These are phyloP conservation scores for Hirudinaria manillensis DNA, from an alignment of 2,888 invertebrate species.

Conservation along the genomic window DNA sequence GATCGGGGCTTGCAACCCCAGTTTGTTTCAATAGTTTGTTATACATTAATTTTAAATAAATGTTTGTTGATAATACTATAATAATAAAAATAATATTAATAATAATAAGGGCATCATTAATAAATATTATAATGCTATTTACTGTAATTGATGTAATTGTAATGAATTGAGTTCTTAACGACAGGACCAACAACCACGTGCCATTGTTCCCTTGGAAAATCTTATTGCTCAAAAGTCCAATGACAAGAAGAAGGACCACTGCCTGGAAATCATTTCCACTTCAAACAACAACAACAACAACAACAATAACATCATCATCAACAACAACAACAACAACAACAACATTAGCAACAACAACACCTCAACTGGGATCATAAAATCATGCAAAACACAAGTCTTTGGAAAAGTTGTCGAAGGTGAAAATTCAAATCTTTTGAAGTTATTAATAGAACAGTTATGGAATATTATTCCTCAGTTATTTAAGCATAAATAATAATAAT, in stretches of 20 bases:
- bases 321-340: conserved; percentile 5
- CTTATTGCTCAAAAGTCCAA: conserved; percentile 80
- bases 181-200: conserved; percentile 87
- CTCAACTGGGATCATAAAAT: conserved; percentile 58
- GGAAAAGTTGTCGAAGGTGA: conserved; percentile 80
- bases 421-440: neutral
- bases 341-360: neutral
- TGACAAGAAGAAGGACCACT: conserved; percentile 84
- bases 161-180: neutral
- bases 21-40: too few species aligned
- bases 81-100: neutral
- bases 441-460: neutral
- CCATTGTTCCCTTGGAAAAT: conserved; percentile 95
- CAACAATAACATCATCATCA: neutral
- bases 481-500: neutral
- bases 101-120: neutral
- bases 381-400: conserved; percentile 88
- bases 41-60: too few species aligned
- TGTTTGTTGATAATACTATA: too few species aligned
- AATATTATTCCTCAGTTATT: too few species aligned
- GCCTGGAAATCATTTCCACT: conserved; percentile 82
- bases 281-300: conserved; percentile 37
- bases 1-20: too few species aligned
- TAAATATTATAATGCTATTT: neutral
- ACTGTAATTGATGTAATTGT: neutral